Evolutionary conservation across 2,797 vertebrate genomes (phyloP).

Genomic region (Arrhamphus sclerolepis): DNA sequence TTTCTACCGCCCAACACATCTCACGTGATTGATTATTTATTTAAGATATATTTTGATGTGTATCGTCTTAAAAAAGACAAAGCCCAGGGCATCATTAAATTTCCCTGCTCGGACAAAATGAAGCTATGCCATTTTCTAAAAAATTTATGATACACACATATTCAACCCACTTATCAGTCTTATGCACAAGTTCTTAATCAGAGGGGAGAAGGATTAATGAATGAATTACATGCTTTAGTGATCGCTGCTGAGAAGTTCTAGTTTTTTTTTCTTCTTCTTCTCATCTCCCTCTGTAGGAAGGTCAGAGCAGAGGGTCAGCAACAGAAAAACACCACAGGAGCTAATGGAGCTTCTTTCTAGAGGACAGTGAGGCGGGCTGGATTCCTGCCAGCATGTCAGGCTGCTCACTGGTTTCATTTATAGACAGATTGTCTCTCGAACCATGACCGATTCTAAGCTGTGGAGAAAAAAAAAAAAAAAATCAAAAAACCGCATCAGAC

Average conservation of each 20-base stretch:
- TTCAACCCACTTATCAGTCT: slow-evolving; percentile 52
- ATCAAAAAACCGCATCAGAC: not conserved
- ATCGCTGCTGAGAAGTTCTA: slow-evolving; percentile 61
- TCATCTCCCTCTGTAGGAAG: slow-evolving; percentile 49
- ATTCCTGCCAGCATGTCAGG: slow-evolving; percentile 25
- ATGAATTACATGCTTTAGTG: slow-evolving; percentile 70
- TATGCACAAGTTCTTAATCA: slow-evolving; percentile 53
- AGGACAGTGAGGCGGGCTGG: slow-evolving; percentile 34
- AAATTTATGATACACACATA: slow-evolving; percentile 29
- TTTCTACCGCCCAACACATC: too few species aligned
- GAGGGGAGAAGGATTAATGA: slow-evolving; percentile 61
- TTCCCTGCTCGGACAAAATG: slow-evolving; percentile 4
- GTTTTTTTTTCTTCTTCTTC: slow-evolving; percentile 19
- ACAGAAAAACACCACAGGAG: slow-evolving; percentile 45
- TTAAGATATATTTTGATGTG: not conserved
- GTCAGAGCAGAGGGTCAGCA: slow-evolving; percentile 55
- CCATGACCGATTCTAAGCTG: not conserved
- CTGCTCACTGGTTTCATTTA: slow-evolving; percentile 31
- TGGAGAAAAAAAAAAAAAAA: not conserved
- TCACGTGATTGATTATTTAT: not conserved
- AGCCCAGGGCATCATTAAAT: not conserved
- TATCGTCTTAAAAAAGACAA: not conserved
- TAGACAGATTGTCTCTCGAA: slow-evolving; percentile 23
- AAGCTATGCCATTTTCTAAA: slow-evolving; percentile 17
- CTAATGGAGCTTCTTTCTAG: slow-evolving; percentile 38